Percentiles rank a stretch among this genome's conserved stretches.
Conservation (phyloP, 2,888 invertebrate species). For the Apamea monoglypha region DNA sequence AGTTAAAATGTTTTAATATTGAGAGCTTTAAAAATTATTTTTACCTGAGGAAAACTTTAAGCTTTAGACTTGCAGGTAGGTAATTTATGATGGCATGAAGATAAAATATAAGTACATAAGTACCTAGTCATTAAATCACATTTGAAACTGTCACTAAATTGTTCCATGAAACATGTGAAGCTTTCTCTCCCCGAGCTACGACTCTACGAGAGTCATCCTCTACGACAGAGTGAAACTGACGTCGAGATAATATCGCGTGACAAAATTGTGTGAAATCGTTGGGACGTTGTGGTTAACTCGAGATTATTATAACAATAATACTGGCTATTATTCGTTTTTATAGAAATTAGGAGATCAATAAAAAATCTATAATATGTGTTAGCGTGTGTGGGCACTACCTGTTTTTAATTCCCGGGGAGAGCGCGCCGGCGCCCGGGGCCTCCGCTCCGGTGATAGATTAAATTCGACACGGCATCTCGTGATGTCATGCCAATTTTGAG, state of each 20-base stretch:
- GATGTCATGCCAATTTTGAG: slow-evolving; percentile 89
- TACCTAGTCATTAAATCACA: neutral
- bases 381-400: slow-evolving; percentile 86
- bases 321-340: slow-evolving; percentile 76
- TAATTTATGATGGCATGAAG: neutral
- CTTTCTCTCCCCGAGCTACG: slow-evolving; percentile 18
- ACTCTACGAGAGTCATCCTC: slow-evolving; percentile 14
- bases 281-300: slow-evolving; percentile 72
- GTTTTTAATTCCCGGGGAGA: slow-evolving; percentile 78
- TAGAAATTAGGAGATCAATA: slow-evolving; percentile 74
- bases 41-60: neutral
- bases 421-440: slow-evolving; percentile 84
- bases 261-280: slow-evolving; percentile 71
- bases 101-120: neutral
- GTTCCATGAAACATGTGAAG: slow-evolving; percentile 10
- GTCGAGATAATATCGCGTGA: slow-evolving; percentile 67
- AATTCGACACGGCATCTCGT: slow-evolving; percentile 89
- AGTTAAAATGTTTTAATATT: slow-evolving; percentile 55
- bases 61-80: neutral
- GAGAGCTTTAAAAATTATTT: slow-evolving; percentile 36
- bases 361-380: slow-evolving; percentile 74
- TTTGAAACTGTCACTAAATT: slow-evolving; percentile 2
- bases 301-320: slow-evolving; percentile 75
- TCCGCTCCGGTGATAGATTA: slow-evolving; percentile 87
- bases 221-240: slow-evolving; percentile 34